A percentile compares a stretch with the other conserved stretches of the same genome.
phyloP scores from a whole-genome alignment of 1,140 invertebrate species.

The Drosophila cardini region DNA sequence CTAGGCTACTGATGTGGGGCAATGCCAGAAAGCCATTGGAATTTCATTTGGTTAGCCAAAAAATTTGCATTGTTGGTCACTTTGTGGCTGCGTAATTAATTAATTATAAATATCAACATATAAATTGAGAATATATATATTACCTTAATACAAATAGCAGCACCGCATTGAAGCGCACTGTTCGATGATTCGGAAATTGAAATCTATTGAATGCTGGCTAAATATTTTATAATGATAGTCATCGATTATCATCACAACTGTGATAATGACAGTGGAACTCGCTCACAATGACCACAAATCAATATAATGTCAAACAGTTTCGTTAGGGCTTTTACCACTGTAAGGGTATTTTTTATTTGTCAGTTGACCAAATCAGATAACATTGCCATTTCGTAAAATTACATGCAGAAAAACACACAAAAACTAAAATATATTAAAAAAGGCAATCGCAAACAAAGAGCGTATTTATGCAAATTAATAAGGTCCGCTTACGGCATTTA shows the following conservation, averaged over 20 bases:
- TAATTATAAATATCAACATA: conserved; percentile 45
- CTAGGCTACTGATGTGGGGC: conserved; percentile 59
- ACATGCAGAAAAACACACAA: conserved; percentile 23
- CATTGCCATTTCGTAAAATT: conserved; percentile 44
- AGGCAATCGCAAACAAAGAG: conserved; percentile 37
- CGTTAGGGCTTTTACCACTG: conserved; percentile 33
- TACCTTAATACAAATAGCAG: conserved; percentile 10
- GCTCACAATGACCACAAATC: conserved; percentile 47
- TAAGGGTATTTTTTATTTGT: conserved; percentile 17
- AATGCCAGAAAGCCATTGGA: conserved; percentile 37
- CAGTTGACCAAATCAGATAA: conserved; percentile 19
- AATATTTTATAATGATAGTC: conserved; percentile 54
- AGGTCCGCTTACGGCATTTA: conserved; percentile 52
- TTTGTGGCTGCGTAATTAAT: conserved; percentile 58
- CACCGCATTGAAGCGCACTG: conserved; percentile 20
- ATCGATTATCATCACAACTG: conserved; percentile 42
- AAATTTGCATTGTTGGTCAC: conserved; percentile 52
- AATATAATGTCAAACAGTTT: conserved; percentile 24
- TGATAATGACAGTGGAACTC: conserved; percentile 35
- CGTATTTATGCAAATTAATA: conserved; percentile 74
- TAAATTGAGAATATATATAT: conserved; percentile 22
- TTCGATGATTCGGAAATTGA: conserved; percentile 58
- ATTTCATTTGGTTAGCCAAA: conserved; percentile 12
- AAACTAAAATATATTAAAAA: conserved; percentile 16
- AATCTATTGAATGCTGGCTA: conserved; percentile 50